phyloP scores from a whole-genome alignment of 2,113 vertebrate genomes.

The Tupaia tana region DNA sequence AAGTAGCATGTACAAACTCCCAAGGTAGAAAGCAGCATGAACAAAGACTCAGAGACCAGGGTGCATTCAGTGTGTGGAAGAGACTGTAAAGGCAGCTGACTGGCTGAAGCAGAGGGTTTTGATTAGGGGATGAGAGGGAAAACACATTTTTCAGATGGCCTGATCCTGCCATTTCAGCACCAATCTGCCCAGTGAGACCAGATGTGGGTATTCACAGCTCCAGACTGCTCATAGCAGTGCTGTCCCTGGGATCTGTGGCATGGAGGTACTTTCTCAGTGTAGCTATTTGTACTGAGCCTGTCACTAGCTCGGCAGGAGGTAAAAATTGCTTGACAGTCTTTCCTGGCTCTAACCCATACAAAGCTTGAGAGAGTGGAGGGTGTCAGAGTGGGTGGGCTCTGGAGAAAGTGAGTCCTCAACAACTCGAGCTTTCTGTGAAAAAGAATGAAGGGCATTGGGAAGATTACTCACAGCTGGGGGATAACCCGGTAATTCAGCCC shows the following conservation, averaged over 20 bases:
- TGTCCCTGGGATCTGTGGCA: not conserved
- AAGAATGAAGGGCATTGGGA: not conserved
- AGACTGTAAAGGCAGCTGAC: not conserved
- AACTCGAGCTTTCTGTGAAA: not conserved
- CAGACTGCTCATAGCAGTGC: not conserved
- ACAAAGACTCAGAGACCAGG: not conserved
- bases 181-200: slow-evolving; percentile 5
- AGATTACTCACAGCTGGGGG: not conserved
- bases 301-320: slow-evolving; percentile 74
- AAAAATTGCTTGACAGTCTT: slow-evolving; percentile 61
- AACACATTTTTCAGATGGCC: not conserved
- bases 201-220: slow-evolving; percentile 1
- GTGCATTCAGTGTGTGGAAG: too few species aligned
- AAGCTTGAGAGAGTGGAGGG: not conserved
- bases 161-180: not conserved
- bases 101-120: slow-evolving; percentile 21
- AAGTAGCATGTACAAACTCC: not conserved
- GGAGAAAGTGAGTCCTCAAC: not conserved
- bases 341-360: slow-evolving; percentile 62
- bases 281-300: slow-evolving; percentile 74
- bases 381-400: not conserved
- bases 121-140: not conserved
- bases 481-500: not conserved
- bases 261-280: slow-evolving; percentile 65
- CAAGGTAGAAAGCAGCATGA: not conserved